phyloP scores from a whole-genome alignment of 2,797 vertebrate genomes.

The Astyanax mexicanus region DNA sequence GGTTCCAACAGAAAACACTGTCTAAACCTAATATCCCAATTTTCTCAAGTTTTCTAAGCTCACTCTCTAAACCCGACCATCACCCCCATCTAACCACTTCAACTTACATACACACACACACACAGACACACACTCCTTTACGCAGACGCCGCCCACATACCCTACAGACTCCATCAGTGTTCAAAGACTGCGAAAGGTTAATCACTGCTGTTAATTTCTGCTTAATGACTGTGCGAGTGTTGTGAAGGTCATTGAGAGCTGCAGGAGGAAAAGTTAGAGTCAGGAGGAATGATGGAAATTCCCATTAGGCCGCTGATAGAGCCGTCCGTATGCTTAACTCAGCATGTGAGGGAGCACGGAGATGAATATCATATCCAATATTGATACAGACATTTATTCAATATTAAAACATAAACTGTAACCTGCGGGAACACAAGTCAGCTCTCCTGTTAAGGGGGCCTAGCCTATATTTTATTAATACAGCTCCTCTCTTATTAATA shows the following conservation, averaged over 20 bases:
- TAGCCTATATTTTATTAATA: constrained; percentile 51
- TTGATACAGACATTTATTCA: constrained; percentile 58
- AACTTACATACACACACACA: not conserved
- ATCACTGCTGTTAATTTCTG: constrained; percentile 54
- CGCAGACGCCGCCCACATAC: constrained; percentile 6
- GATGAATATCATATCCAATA: constrained; percentile 52
- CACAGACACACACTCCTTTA: not conserved
- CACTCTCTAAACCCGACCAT: not conserved
- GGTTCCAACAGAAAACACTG: too few relatives aligned
- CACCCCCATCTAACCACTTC: not conserved
- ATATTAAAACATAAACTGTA: constrained; percentile 59
- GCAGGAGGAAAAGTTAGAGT: constrained; percentile 28
- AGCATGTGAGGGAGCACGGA: constrained; percentile 27
- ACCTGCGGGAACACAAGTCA: constrained; percentile 54
- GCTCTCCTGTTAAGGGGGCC: constrained; percentile 36
- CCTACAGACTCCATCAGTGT: constrained; percentile 33
- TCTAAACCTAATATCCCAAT: too few relatives aligned
- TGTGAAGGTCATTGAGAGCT: constrained; percentile 45
- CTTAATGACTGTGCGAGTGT: constrained; percentile 51
- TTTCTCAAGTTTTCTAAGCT: not conserved
- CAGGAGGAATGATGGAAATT: constrained; percentile 35
- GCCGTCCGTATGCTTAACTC: constrained; percentile 28
- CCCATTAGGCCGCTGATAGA: constrained; percentile 20
- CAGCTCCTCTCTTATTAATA: constrained; percentile 56
- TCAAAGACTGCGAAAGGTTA: constrained; percentile 51